These are phyloP conservation scores for Scaptomyza parva DNA, from an alignment of 2,888 invertebrate genomes.

Conservation along the genomic window DNA sequence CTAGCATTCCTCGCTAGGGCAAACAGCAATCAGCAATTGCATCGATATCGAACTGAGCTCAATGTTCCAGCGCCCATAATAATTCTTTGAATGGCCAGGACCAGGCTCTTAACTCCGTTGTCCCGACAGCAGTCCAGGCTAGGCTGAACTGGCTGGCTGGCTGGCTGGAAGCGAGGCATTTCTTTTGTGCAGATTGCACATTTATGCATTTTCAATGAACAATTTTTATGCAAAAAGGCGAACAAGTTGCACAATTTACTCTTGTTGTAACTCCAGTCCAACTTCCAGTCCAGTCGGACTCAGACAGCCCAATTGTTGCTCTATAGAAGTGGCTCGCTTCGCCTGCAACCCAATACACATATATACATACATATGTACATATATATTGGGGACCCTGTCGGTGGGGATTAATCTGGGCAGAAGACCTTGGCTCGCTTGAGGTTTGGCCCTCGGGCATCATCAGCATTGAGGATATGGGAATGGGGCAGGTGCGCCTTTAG, in stretches of 20 bases:
- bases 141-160: too few species aligned
- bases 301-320: conserved; percentile 69
- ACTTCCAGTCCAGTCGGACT: conserved; percentile 31
- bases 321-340: conserved; percentile 66
- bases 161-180: conserved; percentile 41
- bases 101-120: conserved; percentile 9
- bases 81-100: conserved; percentile 65
- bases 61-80: conserved; percentile 74
- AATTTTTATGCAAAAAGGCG: conserved; percentile 80
- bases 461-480: conserved; percentile 19
- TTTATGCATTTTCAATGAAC: conserved; percentile 81
- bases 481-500: conserved; percentile 60
- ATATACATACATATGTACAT: not conserved
- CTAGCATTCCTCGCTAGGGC: conserved; percentile 26
- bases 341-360: conserved; percentile 15
- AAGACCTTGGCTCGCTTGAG: conserved; percentile 65
- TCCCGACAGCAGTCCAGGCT: conserved; percentile 12
- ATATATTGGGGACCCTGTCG: conserved; percentile 50
- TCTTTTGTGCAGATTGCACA: conserved; percentile 78
- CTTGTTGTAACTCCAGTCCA: conserved; percentile 73
- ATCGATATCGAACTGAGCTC: conserved; percentile 75
- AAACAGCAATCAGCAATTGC: conserved; percentile 74
- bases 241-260: conserved; percentile 81
- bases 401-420: conserved; percentile 75
- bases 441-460: conserved; percentile 41